phyloP scores from a whole-genome alignment of 2,888 invertebrate species.

The Phymatocera aterrima region DNA sequence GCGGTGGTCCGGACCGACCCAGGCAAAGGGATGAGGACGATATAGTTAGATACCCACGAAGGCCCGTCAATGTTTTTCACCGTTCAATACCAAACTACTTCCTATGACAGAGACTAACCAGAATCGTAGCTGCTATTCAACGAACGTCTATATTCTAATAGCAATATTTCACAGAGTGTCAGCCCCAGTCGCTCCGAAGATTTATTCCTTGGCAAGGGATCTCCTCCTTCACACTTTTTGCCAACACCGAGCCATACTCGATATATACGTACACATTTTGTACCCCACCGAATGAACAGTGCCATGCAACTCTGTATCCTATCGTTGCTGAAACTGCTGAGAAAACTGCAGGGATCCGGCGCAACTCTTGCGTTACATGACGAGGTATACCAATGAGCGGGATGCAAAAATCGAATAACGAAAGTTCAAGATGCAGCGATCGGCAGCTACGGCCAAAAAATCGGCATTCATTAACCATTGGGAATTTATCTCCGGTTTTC shows the following conservation, averaged over 20 bases:
- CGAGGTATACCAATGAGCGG: not conserved
- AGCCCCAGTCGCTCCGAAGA: constrained; percentile 28
- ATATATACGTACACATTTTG: not conserved
- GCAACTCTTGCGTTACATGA: not conserved
- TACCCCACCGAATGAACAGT: constrained; percentile 1
- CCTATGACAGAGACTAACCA: not conserved
- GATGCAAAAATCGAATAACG: not conserved
- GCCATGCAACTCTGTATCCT: not conserved
- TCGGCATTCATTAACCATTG: no score
- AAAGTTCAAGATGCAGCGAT: constrained; percentile 1
- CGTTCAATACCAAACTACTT: not conserved
- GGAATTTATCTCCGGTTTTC: not conserved
- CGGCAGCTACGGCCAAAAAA: no score
- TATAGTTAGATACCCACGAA: constrained; percentile 21
- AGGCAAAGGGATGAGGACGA: constrained; percentile 4
- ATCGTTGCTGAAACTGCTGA: not conserved
- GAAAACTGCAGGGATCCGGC: constrained; percentile 22
- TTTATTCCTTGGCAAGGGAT: constrained; percentile 33
- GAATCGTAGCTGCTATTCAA: not conserved
- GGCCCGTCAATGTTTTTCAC: constrained; percentile 34
- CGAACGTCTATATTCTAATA: constrained; percentile 1
- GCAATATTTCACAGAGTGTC: constrained; percentile 39
- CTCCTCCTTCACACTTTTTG: constrained; percentile 26
- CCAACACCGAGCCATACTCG: constrained; percentile 13
- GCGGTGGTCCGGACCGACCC: not conserved